Percentiles rank a stretch among this genome's conserved stretches.
These are phyloP conservation scores for Drosophila orena DNA, from an alignment of 1,140 invertebrate species.

Conservation along the genomic window DNA sequence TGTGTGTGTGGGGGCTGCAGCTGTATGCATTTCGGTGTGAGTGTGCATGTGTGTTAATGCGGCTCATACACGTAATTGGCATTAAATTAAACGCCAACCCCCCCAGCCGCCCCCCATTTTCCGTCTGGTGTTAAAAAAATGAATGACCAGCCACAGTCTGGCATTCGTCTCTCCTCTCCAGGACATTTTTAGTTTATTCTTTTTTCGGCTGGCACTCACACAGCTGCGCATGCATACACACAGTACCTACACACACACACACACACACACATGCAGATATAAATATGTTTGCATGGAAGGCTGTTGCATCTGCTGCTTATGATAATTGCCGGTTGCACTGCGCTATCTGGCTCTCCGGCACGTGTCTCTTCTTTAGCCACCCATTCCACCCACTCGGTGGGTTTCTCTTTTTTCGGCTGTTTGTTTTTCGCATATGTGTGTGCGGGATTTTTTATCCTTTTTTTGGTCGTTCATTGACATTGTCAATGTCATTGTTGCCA, in stretches of 20 bases:
- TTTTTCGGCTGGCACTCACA: constrained; percentile 64
- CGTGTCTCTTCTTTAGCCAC: constrained; percentile 42
- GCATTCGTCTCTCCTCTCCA: constrained; percentile 36
- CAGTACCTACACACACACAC: neutral
- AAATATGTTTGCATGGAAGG: constrained; percentile 19
- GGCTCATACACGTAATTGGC: constrained; percentile 82
- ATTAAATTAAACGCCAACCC: constrained; percentile 78
- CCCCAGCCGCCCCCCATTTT: constrained; percentile 19
- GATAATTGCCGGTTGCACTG: constrained; percentile 78
- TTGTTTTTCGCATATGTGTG: constrained; percentile 32
- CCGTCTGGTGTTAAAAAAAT: constrained; percentile 54
- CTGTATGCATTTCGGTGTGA: constrained; percentile 24
- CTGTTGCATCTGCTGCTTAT: constrained; percentile 78
- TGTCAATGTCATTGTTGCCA: constrained; percentile 81
- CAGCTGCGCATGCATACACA: constrained; percentile 1
- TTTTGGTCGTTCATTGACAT: constrained; percentile 79
- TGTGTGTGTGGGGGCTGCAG: constrained; percentile 30
- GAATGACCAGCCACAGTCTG: constrained; percentile 62
- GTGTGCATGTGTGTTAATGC: constrained; percentile 62
- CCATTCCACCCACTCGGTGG: constrained; percentile 1
- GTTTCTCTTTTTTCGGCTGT: constrained; percentile 41
- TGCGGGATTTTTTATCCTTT: constrained; percentile 41
- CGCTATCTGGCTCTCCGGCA: constrained; percentile 52
- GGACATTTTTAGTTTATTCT: constrained; percentile 72
- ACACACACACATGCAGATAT: neutral